Percentiles rank a stretch among this genome's conserved stretches.
These are phyloP conservation scores for Drosophila koepferae DNA, from an alignment of 2,888 invertebrate genomes.

Conservation along the genomic window DNA sequence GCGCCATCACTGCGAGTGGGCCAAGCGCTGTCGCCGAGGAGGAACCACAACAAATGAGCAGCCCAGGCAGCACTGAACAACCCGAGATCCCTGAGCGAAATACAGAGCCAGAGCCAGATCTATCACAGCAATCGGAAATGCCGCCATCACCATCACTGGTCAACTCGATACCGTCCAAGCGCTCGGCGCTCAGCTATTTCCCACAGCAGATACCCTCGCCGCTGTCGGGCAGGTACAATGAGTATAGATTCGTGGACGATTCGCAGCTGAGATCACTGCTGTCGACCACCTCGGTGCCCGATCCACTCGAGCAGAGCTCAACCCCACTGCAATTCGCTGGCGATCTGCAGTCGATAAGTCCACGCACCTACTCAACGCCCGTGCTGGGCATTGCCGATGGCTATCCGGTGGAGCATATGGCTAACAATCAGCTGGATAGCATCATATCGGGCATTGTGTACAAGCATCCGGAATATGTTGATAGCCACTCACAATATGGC, in stretches of 20 bases:
- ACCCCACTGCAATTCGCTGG: slow-evolving; percentile 71
- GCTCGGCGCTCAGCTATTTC: slow-evolving; percentile 49
- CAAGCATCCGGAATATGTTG: slow-evolving; percentile 79
- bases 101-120: slow-evolving; percentile 4
- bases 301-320: slow-evolving; percentile 60
- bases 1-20: slow-evolving; percentile 33
- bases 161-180: slow-evolving; percentile 50
- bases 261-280: slow-evolving; percentile 68
- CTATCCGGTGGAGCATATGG: slow-evolving; percentile 65
- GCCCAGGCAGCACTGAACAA: slow-evolving; percentile 20
- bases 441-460: slow-evolving; percentile 80
- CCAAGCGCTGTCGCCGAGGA: slow-evolving; percentile 19
- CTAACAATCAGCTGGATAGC: slow-evolving; percentile 76
- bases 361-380: slow-evolving; percentile 27
- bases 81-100: not conserved
- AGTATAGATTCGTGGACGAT: slow-evolving; percentile 80
- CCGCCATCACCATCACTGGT: slow-evolving; percentile 12
- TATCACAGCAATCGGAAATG: slow-evolving; percentile 2
- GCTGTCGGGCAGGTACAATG: slow-evolving; percentile 50
- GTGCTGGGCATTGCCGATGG: slow-evolving; percentile 38
- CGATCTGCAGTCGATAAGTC: slow-evolving; percentile 51
- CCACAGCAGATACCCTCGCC: slow-evolving; percentile 57
- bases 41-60: not conserved
- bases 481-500: slow-evolving; percentile 61
- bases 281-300: slow-evolving; percentile 71